Conservation (phyloP, 1,140 invertebrate genomes). For the Tetramorium parvispinum region DNA sequence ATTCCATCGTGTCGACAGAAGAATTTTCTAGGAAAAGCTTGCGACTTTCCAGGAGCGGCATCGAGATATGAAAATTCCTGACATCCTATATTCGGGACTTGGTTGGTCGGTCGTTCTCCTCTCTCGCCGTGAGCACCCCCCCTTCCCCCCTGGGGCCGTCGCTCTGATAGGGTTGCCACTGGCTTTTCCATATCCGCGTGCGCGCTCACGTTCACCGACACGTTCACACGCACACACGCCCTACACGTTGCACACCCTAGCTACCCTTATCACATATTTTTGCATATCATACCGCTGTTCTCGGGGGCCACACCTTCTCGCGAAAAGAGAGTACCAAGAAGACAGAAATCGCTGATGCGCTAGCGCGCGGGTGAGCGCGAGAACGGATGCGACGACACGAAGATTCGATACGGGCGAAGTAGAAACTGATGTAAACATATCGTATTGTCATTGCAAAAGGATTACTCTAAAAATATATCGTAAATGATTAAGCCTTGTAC, state of each 20-base stretch:
- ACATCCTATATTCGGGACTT: slow-evolving; percentile 76
- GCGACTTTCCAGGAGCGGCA: slow-evolving; percentile 69
- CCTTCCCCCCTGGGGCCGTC: slow-evolving; percentile 66
- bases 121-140: slow-evolving; percentile 52
- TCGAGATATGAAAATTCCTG: slow-evolving; percentile 81
- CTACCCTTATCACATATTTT: slow-evolving; percentile 80
- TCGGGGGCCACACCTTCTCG: slow-evolving; percentile 70
- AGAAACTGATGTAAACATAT: background rate
- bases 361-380: slow-evolving; percentile 62
- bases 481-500: background rate
- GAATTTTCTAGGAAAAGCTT: slow-evolving; percentile 74
- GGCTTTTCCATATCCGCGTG: slow-evolving; percentile 75
- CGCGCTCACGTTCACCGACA: slow-evolving; percentile 38
- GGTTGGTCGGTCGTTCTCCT: slow-evolving; percentile 66
- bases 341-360: slow-evolving; percentile 67
- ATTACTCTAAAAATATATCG: background rate
- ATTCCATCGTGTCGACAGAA: slow-evolving; percentile 53
- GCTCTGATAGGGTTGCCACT: slow-evolving; percentile 78
- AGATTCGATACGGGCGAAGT: slow-evolving; percentile 13
- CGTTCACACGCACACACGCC: slow-evolving; percentile 10
- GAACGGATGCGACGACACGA: slow-evolving; percentile 41
- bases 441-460: background rate
- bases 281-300: slow-evolving; percentile 79
- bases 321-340: slow-evolving; percentile 59
- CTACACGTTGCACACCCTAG: slow-evolving; percentile 65